phyloP scores from a whole-genome alignment of 2,888 invertebrate genomes.

The Phragmatobia fuliginosa region DNA sequence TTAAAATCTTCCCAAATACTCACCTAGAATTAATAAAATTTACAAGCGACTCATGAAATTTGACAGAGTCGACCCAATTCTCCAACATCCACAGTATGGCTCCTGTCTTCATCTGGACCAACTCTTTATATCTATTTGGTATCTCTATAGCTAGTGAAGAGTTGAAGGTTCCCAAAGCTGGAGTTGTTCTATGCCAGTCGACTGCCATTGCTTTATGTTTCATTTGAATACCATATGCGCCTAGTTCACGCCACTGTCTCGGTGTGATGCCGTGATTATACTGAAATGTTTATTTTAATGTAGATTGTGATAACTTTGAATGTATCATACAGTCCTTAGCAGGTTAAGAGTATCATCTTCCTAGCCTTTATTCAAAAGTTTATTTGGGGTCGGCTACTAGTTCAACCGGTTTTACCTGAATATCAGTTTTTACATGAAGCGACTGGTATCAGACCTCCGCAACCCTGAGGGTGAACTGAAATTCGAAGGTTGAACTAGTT shows the following conservation, averaged over 20 bases:
- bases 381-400: too few species aligned
- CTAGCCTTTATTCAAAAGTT: too few species aligned
- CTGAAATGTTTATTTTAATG: too few species aligned
- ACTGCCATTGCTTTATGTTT: slow-evolving; percentile 74
- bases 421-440: too few species aligned
- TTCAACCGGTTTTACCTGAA: too few species aligned
- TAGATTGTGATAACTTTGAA: too few species aligned
- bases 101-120: slow-evolving; percentile 79
- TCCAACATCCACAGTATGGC: slow-evolving; percentile 82
- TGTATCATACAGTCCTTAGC: too few species aligned
- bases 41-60: slow-evolving; percentile 68
- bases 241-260: slow-evolving; percentile 52
- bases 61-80: slow-evolving; percentile 76
- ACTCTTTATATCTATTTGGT: slow-evolving; percentile 66
- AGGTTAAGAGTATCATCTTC: too few species aligned
- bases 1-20: not conserved
- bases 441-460: too few species aligned
- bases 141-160: slow-evolving; percentile 71
- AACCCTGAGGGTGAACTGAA: too few species aligned
- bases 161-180: slow-evolving; percentile 70
- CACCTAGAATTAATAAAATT: slow-evolving; percentile 73
- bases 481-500: too few species aligned
- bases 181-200: slow-evolving; percentile 72
- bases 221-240: slow-evolving; percentile 70
- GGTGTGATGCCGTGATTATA: slow-evolving; percentile 61